phyloP scores from a whole-genome alignment of 2,113 vertebrate genomes.

The Bostrychus sinensis region DNA sequence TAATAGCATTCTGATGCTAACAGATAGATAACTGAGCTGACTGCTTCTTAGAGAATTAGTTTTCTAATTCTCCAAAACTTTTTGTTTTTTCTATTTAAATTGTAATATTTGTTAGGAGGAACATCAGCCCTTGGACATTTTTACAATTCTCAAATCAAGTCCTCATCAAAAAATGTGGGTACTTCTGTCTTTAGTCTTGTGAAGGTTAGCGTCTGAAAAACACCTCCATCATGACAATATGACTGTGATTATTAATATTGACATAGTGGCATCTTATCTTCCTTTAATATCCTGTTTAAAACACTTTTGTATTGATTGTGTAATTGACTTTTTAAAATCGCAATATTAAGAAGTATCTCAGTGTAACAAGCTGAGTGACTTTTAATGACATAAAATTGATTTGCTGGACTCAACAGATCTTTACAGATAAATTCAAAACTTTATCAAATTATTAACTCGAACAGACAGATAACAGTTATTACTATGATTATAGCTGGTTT shows the following conservation, averaged over 20 bases:
- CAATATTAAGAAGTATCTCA: constrained; percentile 57
- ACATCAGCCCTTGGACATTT: no score
- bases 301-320: constrained; percentile 66
- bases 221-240: constrained; percentile 18
- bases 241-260: constrained; percentile 58
- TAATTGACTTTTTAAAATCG: constrained; percentile 69
- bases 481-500: not conserved
- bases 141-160: no score
- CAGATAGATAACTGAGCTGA: no score
- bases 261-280: constrained; percentile 57
- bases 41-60: no score
- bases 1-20: no score
- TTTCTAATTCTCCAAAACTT: no score
- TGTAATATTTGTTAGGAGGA: no score
- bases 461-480: constrained; percentile 31
- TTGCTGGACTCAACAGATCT: constrained; percentile 41
- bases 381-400: constrained; percentile 71
- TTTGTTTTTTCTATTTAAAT: no score
- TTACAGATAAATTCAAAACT: constrained; percentile 50
- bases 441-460: constrained; percentile 44
- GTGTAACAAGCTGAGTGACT: constrained; percentile 56
- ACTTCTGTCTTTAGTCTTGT: no score
- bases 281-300: constrained; percentile 68
- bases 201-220: constrained; percentile 21
- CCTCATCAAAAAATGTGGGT: no score